Evolutionary conservation across 2,113 vertebrate genomes (phyloP).

Genomic region (Strigops habroptila): DNA sequence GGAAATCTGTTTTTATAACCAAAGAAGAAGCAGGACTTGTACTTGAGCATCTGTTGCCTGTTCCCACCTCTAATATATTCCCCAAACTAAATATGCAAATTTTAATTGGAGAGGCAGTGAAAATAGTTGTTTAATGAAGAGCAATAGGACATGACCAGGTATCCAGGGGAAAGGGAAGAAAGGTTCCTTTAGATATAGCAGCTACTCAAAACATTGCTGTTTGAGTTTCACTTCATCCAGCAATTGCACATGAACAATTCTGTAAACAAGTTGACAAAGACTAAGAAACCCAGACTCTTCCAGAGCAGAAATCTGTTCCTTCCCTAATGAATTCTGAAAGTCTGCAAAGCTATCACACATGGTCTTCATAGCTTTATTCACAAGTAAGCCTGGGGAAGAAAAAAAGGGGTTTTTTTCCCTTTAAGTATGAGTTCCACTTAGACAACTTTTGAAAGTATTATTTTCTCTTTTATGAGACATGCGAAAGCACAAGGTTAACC

Average conservation of each 20-base stretch:
- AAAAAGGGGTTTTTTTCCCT: background rate
- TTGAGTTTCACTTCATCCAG: background rate
- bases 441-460: background rate
- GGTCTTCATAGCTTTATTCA: background rate
- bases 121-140: background rate
- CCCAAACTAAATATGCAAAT: background rate
- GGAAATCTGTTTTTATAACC: slow-evolving; percentile 39
- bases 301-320: background rate
- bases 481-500: background rate
- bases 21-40: background rate
- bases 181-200: background rate
- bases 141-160: background rate
- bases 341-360: background rate
- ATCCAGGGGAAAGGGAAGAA: background rate
- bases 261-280: background rate
- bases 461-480: background rate
- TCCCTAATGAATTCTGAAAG: background rate
- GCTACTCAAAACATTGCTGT: background rate
- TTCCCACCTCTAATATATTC: background rate
- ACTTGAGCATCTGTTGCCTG: background rate
- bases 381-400: background rate
- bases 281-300: background rate
- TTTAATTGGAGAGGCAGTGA: background rate
- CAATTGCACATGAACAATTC: background rate
- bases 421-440: background rate